Evolutionary conservation across 2,888 invertebrate genomes (phyloP).

Genomic region (Gandaritis pyraliata): DNA sequence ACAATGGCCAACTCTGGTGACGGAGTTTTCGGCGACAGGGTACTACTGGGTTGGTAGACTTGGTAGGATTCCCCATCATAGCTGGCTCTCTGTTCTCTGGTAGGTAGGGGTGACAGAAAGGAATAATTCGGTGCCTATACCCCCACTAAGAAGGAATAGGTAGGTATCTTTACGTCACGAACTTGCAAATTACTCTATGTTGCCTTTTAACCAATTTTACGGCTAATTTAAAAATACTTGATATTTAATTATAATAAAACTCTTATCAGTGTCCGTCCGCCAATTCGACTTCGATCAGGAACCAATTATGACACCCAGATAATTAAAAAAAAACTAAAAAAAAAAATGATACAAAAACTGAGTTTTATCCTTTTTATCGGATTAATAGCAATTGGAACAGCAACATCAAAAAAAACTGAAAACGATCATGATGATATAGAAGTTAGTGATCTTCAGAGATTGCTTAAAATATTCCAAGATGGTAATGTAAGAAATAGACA

Average conservation of each 20-base stretch:
- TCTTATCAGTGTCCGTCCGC: constrained; percentile 7
- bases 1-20: too few species aligned
- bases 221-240: constrained; percentile 20
- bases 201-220: constrained; percentile 26
- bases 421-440: constrained; percentile 6
- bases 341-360: constrained; percentile 11
- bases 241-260: constrained; percentile 20
- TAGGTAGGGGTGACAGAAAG: too few species aligned
- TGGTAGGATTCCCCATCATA: too few species aligned
- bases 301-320: constrained; percentile 7
- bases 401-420: constrained; percentile 1
- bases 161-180: background rate
- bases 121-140: background rate
- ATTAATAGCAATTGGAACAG: constrained; percentile 2
- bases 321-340: constrained; percentile 10
- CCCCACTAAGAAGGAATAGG: background rate
- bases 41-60: too few species aligned
- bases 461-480: constrained; percentile 8
- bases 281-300: constrained; percentile 11
- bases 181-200: constrained; percentile 8
- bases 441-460: constrained; percentile 13
- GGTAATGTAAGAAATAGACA: constrained; percentile 10
- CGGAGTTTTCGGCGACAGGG: too few species aligned
- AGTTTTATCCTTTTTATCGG: constrained; percentile 14
- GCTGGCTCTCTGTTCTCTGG: too few species aligned